These are phyloP conservation scores for Spinus pinus DNA, from an alignment of 2,797 vertebrate genomes.

Conservation along the genomic window DNA sequence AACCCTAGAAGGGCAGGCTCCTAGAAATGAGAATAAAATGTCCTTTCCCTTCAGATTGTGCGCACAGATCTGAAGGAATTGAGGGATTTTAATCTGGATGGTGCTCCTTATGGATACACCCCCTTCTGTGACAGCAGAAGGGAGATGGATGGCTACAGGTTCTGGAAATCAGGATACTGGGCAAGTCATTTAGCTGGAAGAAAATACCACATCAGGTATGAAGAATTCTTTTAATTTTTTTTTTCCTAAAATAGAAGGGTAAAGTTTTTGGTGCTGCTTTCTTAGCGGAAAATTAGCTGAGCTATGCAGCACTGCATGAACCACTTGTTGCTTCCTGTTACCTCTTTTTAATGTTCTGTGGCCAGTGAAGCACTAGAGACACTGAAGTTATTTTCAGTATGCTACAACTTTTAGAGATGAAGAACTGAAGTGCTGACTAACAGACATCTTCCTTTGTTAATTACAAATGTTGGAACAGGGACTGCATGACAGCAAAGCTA, in stretches of 20 bases:
- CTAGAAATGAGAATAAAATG: neutral
- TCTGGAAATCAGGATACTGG: slow-evolving; percentile 99
- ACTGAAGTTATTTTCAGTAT: neutral
- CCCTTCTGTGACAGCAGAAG: slow-evolving; percentile 95
- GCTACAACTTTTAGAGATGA: neutral
- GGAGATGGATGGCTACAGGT: slow-evolving; percentile 98
- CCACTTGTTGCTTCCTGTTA: neutral
- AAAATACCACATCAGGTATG: slow-evolving; percentile 97
- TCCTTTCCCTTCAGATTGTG: slow-evolving; percentile 84
- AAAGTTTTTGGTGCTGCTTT: neutral
- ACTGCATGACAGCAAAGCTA: neutral
- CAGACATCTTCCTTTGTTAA: neutral
- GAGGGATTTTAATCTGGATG: slow-evolving; percentile 92
- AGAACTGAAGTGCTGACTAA: neutral
- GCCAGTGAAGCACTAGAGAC: neutral
- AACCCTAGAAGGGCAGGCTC: neutral
- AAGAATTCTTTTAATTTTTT: neutral
- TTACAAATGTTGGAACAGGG: neutral
- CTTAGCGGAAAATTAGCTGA: neutral
- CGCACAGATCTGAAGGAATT: slow-evolving; percentile 94
- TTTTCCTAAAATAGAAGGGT: neutral
- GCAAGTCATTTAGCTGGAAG: slow-evolving; percentile 94
- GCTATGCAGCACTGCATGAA: accelerated
- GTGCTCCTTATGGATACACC: slow-evolving; percentile 96
- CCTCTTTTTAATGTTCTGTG: neutral